Conservation (phyloP, 2,888 invertebrate species). For the Xanthorhoe designata region DNA sequence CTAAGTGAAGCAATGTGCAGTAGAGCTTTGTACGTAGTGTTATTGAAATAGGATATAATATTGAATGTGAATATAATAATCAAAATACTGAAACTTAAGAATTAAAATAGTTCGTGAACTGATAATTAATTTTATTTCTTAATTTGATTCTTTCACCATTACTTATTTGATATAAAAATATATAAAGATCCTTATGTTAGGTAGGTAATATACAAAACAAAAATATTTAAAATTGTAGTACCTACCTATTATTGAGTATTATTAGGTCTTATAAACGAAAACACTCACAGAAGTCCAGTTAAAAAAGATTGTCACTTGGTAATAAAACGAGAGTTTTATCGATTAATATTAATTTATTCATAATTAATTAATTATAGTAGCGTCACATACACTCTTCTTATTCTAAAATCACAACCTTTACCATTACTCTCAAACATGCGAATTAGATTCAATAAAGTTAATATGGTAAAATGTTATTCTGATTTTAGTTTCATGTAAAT, state of each 20-base stretch:
- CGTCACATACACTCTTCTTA: conserved; percentile 21
- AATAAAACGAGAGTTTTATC: background rate
- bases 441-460: background rate
- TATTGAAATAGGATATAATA: conserved; percentile 23
- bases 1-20: background rate
- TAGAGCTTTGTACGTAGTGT: conserved; percentile 36
- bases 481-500: background rate
- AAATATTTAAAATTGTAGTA: no score
- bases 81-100: conserved; percentile 30
- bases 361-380: background rate
- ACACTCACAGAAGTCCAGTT: no score
- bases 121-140: background rate
- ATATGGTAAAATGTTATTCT: conserved; percentile 5
- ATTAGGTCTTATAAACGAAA: background rate
- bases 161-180: no score
- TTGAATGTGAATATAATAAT: conserved; percentile 36
- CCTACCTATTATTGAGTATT: background rate
- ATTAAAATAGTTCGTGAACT: conserved; percentile 38
- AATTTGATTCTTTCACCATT: no score
- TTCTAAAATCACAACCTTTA: conserved; percentile 27
- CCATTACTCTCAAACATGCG: conserved; percentile 15
- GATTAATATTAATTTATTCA: conserved; percentile 6
- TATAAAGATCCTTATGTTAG: no score
- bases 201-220: no score
- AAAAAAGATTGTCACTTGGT: background rate